phyloP scores from a whole-genome alignment of 2,113 vertebrate species.

The Megaptera novaeangliae region DNA sequence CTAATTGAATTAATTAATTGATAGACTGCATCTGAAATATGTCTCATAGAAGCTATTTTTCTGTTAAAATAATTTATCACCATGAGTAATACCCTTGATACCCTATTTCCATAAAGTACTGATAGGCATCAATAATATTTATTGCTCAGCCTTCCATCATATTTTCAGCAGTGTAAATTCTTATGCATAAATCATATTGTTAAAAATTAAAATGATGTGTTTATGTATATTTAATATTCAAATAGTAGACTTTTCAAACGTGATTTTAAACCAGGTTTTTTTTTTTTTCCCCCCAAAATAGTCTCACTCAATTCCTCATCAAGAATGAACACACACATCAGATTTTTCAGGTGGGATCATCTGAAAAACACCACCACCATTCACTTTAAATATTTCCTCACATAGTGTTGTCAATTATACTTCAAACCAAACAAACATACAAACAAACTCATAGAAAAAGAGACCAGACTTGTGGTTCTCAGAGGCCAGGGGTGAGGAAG shows the following conservation, averaged over 20 bases:
- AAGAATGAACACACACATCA: background rate
- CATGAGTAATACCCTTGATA: background rate
- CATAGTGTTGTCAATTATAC: background rate
- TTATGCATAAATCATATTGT: background rate
- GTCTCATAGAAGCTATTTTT: background rate
- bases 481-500: background rate
- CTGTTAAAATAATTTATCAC: slow-evolving; percentile 3
- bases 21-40: background rate
- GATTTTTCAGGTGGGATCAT: background rate
- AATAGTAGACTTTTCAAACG: background rate
- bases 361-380: background rate
- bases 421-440: background rate
- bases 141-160: background rate
- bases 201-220: background rate
- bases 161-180: background rate
- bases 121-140: background rate
- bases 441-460: background rate
- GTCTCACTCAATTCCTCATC: background rate
- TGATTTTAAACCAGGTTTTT: background rate
- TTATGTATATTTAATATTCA: background rate
- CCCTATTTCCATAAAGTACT: background rate
- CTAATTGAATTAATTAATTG: background rate
- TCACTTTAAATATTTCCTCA: background rate
- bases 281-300: background rate
- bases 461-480: background rate